These are phyloP conservation scores for Cryptops parisi DNA, from an alignment of 2,888 invertebrate species.

Conservation along the genomic window DNA sequence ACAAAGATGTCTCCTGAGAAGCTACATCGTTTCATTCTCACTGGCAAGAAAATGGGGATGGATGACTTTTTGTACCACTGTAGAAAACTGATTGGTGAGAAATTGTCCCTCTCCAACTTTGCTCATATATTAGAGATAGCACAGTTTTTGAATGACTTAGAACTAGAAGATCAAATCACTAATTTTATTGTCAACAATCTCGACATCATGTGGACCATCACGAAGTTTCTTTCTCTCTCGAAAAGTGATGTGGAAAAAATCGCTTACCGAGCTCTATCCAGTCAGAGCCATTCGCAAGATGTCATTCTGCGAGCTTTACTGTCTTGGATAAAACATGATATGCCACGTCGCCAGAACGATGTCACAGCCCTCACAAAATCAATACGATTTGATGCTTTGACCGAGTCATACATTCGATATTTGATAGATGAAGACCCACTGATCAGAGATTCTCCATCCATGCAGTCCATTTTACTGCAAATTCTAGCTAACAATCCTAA, in stretches of 20 bases:
- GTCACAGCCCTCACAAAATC: background rate
- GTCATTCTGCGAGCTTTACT: constrained; percentile 1
- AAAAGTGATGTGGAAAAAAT: background rate
- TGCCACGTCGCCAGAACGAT: background rate
- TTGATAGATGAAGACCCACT: constrained; percentile 7
- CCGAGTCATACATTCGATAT: background rate
- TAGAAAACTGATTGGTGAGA: background rate
- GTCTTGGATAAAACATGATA: constrained; percentile 4
- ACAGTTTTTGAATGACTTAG: constrained; percentile 4
- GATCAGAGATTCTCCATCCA: no score
- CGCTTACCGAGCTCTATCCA: no score
- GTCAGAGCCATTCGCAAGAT: constrained; percentile 1
- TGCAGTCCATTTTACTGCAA: no score
- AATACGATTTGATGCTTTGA: background rate
- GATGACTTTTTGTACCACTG: background rate
- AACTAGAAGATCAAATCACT: constrained; percentile 6
- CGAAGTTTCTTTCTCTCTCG: background rate
- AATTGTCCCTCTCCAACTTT: background rate
- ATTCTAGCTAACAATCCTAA: no score
- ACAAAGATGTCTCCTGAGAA: background rate
- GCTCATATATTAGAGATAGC: background rate
- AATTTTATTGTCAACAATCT: background rate
- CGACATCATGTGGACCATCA: background rate
- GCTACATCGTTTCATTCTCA: background rate
- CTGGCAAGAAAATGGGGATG: background rate